Evolutionary conservation across 1,140 invertebrate genomes (phyloP).

Genomic region (Scaptomyza hsui): DNA sequence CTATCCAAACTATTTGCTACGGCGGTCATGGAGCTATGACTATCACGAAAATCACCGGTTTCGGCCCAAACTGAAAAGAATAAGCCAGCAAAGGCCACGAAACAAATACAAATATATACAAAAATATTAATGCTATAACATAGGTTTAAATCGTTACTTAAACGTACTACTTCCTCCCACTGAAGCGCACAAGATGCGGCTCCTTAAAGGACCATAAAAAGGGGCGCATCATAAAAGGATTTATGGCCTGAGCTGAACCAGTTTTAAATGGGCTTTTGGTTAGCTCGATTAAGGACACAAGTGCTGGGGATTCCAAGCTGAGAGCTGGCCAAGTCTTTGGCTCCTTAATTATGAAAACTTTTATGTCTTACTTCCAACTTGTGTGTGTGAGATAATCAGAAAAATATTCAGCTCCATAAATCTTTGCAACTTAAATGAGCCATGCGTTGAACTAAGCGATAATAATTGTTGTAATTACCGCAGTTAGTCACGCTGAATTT

Average conservation of each 20-base stretch:
- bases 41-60: slow-evolving; percentile 92
- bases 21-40: slow-evolving; percentile 88
- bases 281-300: slow-evolving; percentile 70
- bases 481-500: slow-evolving; percentile 74
- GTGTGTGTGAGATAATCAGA: not conserved
- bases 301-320: slow-evolving; percentile 34
- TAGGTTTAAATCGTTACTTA: slow-evolving; percentile 41
- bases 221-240: slow-evolving; percentile 69
- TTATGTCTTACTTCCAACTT: not conserved
- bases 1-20: slow-evolving; percentile 88
- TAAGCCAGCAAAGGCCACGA: slow-evolving; percentile 84
- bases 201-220: slow-evolving; percentile 62
- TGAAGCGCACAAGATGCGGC: not conserved
- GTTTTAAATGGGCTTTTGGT: slow-evolving; percentile 71
- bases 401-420: slow-evolving; percentile 22
- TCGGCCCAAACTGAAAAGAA: slow-evolving; percentile 92
- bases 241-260: slow-evolving; percentile 50
- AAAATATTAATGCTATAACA: slow-evolving; percentile 82
- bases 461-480: slow-evolving; percentile 51
- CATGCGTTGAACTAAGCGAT: slow-evolving; percentile 14
- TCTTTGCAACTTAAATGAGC: slow-evolving; percentile 30
- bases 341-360: slow-evolving; percentile 48
- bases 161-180: not conserved
- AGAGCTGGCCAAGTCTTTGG: slow-evolving; percentile 25
- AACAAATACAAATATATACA: slow-evolving; percentile 68